These are phyloP conservation scores for Dasypus novemcinctus DNA, from an alignment of 2,113 vertebrate species.

Conservation along the genomic window DNA sequence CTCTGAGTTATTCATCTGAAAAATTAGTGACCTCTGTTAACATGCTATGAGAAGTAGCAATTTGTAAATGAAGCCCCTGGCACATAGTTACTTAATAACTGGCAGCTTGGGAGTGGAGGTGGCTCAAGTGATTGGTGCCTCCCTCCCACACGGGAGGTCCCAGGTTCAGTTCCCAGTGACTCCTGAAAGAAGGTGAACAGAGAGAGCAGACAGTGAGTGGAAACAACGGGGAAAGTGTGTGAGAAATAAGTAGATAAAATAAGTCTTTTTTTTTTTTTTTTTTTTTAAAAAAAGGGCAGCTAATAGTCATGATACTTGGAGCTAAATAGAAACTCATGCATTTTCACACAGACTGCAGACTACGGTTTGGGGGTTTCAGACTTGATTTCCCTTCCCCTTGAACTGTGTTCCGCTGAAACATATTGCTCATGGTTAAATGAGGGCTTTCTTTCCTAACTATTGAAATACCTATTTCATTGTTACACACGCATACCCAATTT, in stretches of 20 bases:
- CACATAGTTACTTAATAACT: background rate
- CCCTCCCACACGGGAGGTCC: too few species aligned
- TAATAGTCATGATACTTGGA: background rate
- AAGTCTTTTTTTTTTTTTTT: too few species aligned
- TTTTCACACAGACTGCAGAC: background rate
- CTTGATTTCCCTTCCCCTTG: constrained; percentile 6
- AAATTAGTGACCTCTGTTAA: constrained; percentile 32
- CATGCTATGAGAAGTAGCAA: background rate
- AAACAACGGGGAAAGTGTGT: too few species aligned
- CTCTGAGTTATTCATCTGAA: background rate
- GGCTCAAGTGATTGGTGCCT: too few species aligned
- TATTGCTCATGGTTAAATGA: background rate
- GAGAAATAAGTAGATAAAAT: too few species aligned
- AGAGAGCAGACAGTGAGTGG: too few species aligned
- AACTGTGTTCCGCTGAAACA: background rate
- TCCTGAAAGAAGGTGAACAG: too few species aligned
- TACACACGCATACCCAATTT: background rate
- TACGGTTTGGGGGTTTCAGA: background rate
- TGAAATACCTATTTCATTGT: background rate
- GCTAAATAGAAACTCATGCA: background rate
- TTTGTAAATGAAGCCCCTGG: background rate
- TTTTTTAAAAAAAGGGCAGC: too few species aligned
- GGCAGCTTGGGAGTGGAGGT: background rate
- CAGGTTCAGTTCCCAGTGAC: too few species aligned
- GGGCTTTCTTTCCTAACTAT: background rate